These are phyloP conservation scores for Macrobrachium nipponense DNA, from an alignment of 1,140 invertebrate species.

Conservation along the genomic window DNA sequence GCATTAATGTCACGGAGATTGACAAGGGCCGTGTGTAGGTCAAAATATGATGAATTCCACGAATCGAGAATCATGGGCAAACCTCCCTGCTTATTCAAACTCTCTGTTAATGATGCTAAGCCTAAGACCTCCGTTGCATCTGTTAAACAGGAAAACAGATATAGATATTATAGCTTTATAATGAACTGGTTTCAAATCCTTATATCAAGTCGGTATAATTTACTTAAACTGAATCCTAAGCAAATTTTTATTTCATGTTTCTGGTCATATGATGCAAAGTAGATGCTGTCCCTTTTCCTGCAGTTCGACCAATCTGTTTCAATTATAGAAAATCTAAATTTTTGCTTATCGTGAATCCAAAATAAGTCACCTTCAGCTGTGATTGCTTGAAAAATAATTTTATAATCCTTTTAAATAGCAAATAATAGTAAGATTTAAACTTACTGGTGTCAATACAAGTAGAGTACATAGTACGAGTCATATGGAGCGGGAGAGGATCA, in stretches of 20 bases:
- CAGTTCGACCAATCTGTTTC: no score
- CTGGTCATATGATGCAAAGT: no score
- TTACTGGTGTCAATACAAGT: slow-evolving; percentile 44
- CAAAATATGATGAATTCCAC: slow-evolving; percentile 65
- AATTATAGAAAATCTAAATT: no score
- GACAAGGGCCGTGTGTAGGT: slow-evolving; percentile 69
- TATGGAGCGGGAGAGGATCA: slow-evolving; percentile 30
- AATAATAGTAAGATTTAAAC: background rate
- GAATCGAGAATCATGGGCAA: slow-evolving; percentile 70
- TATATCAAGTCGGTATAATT: background rate
- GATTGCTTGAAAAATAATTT: background rate
- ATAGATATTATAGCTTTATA: background rate
- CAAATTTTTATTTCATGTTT: no score
- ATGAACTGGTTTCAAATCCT: background rate
- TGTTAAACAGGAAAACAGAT: background rate
- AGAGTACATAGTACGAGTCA: slow-evolving; percentile 3
- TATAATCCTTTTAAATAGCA: background rate
- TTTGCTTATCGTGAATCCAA: no score
- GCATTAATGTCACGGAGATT: slow-evolving; percentile 71
- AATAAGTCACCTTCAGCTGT: background rate
- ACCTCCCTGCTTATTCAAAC: slow-evolving; percentile 68
- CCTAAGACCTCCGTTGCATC: slow-evolving; percentile 23
- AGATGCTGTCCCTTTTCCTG: no score
- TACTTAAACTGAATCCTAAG: no score
- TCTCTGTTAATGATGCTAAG: background rate